Evolutionary conservation across 2,113 vertebrate genomes (phyloP), one percentile per base, ranked within the genome.

Genomic region (Chloroceryle aenea): DNA sequence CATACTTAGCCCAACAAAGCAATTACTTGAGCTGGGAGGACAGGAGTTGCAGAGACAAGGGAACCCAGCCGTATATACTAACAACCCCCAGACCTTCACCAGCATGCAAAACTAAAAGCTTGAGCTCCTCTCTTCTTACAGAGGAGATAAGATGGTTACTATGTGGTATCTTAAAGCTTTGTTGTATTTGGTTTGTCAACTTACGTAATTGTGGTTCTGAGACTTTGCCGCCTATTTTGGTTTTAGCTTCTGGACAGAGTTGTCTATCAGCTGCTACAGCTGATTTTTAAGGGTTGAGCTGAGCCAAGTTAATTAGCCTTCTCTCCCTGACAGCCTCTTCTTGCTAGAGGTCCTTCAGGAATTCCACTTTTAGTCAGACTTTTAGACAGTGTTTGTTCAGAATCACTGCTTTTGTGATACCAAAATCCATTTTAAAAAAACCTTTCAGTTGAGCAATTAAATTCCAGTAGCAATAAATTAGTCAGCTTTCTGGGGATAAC

Each of bases 381-480:
- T 91, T 73, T 82, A 85, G 64, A 50, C 42, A 42, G 18, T 50
- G 23, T 64, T 89, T 68, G 9, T 82, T 94, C 71, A 76, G 77
- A 95, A 52, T 92, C 66, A 52, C 71, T 89, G 42, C 26, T 75
- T 95, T 52, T 34, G 13, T 90, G 78, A 91, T 87, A 50, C 42
- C 38, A 74, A 87, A 89, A 89, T 87, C 67, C 38, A 56, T 85
- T 91, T 85, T 21, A 76, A 90, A 84, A 76, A 90, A 79, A 74
- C 19, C 15, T 58, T 95, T 20, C 63, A 85, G 15, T 74, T 76
- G 29, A 93, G 66, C 78, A 89, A 58, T 90, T 87, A 36, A 38
- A 58, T 91, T 87, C 48, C 63, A 87, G 78, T 69, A 87, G 78
- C 48, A 85, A 73, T 89, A 82, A 89, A 91, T 95, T 71, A 82